These are phyloP conservation scores for Drosophila murphyi DNA, from an alignment of 1,140 invertebrate species.

Conservation along the genomic window DNA sequence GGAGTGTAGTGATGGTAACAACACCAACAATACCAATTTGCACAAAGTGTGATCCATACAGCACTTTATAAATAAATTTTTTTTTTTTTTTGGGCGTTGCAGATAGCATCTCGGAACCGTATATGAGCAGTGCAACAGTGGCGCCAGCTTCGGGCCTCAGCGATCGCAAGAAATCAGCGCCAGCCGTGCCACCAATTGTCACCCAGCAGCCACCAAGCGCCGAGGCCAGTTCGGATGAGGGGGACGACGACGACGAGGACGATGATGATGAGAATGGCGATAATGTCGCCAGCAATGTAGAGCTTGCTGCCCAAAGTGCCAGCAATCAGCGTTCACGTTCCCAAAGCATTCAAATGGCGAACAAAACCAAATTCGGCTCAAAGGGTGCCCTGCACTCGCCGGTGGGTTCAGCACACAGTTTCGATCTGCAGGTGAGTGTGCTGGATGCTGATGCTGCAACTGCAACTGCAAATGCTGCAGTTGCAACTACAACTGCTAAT, in stretches of 20 bases:
- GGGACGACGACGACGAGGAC: slow-evolving; percentile 73
- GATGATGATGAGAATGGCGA: slow-evolving; percentile 81
- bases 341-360: slow-evolving; percentile 77
- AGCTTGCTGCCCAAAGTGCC: slow-evolving; percentile 42
- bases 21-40: background rate
- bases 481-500: background rate
- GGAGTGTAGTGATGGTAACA: slow-evolving; percentile 86
- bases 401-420: slow-evolving; percentile 82
- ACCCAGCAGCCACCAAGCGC: slow-evolving; percentile 79
- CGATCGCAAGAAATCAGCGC: slow-evolving; percentile 74
- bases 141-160: slow-evolving; percentile 8
- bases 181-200: slow-evolving; percentile 73
- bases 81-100: background rate
- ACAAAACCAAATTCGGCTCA: slow-evolving; percentile 76
- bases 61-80: background rate
- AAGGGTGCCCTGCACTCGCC: slow-evolving; percentile 80
- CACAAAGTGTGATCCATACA: background rate
- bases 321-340: slow-evolving; percentile 70
- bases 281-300: slow-evolving; percentile 55
- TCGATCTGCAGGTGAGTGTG: slow-evolving; percentile 79
- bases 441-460: background rate
- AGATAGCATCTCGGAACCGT: slow-evolving; percentile 65
- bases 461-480: background rate
- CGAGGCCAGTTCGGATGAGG: slow-evolving; percentile 80
- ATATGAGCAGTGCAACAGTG: slow-evolving; percentile 50